Evolutionary conservation across 92 coral and sea anemone species (phyloP).

Genomic region (Bergia sp.): DNA sequence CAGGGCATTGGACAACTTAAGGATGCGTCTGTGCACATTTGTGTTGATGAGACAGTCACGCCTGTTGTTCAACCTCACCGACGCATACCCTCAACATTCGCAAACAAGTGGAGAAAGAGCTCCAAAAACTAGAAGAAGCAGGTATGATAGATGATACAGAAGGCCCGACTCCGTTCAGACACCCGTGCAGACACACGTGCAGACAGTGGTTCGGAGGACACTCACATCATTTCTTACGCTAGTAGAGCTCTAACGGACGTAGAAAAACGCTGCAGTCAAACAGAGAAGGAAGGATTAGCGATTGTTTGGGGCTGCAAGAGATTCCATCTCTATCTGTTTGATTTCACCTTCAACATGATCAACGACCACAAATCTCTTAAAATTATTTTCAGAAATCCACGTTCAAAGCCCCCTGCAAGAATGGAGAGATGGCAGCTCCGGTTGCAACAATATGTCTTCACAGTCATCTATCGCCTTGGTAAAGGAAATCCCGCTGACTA

Average conservation of each 20-base stretch:
- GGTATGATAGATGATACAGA: constrained; percentile 62
- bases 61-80: constrained; percentile 59
- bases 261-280: constrained; percentile 48
- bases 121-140: constrained; percentile 48
- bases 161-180: constrained; percentile 70
- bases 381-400: constrained; percentile 45
- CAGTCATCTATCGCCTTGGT: constrained; percentile 25
- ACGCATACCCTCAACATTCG: constrained; percentile 59
- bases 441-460: constrained; percentile 37
- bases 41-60: constrained; percentile 57
- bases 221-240: constrained; percentile 32
- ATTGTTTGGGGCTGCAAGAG: constrained; percentile 41
- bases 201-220: constrained; percentile 16
- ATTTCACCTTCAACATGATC: constrained; percentile 33
- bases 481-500: constrained; percentile 42
- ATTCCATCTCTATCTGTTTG: constrained; percentile 38
- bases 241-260: constrained; percentile 47
- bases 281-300: constrained; percentile 52
- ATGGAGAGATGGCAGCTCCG: constrained; percentile 40
- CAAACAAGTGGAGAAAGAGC: constrained; percentile 54
- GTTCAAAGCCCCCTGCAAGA: constrained; percentile 49
- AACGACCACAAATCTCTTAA: constrained; percentile 48
- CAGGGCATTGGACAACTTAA: constrained; percentile 64
- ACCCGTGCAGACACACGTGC: constrained; percentile 27
- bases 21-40: constrained; percentile 44